Percentiles rank a stretch among this genome's conserved stretches.
phyloP scores from a whole-genome alignment of 2,797 vertebrate species.

The Acipenser ruthenus region DNA sequence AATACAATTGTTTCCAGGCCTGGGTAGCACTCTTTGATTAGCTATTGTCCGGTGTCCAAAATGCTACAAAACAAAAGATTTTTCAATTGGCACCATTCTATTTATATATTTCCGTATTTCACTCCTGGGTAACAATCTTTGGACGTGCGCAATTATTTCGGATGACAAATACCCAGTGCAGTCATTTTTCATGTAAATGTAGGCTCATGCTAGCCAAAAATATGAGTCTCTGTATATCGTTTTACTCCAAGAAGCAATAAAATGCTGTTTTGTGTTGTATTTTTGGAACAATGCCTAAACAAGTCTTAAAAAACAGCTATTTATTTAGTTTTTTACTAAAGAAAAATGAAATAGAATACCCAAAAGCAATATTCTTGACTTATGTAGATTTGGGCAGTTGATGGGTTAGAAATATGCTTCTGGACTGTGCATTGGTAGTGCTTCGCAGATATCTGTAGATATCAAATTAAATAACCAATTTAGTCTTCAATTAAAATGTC shows the following conservation, averaged over 20 bases:
- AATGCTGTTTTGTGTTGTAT: neutral
- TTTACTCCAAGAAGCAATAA: too few relatives aligned
- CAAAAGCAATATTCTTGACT: too few relatives aligned
- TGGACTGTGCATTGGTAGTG: too few relatives aligned
- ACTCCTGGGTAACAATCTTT: conserved; percentile 4
- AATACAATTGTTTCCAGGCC: conserved; percentile 21
- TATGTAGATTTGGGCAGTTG: too few relatives aligned
- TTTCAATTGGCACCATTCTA: conserved; percentile 7
- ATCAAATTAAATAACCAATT: too few relatives aligned
- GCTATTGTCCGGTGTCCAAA: conserved; percentile 17
- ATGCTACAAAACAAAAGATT: conserved; percentile 7
- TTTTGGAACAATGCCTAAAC: neutral
- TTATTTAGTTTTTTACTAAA: too few relatives aligned
- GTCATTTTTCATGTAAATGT: conserved; percentile 4
- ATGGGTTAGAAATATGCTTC: too few relatives aligned
- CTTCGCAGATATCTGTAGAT: too few relatives aligned
- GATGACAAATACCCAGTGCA: neutral
- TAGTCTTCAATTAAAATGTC: too few relatives aligned
- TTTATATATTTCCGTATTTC: conserved; percentile 9
- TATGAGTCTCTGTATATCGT: too few relatives aligned
- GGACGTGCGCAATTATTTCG: conserved; percentile 2
- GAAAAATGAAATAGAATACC: too few relatives aligned
- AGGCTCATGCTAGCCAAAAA: neutral
- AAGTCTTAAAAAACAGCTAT: neutral
- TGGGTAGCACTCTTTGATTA: conserved; percentile 18